Base-by-base conservation (phyloP, 2,797 vertebrate genomes). In the Brotula barbata region DNA sequence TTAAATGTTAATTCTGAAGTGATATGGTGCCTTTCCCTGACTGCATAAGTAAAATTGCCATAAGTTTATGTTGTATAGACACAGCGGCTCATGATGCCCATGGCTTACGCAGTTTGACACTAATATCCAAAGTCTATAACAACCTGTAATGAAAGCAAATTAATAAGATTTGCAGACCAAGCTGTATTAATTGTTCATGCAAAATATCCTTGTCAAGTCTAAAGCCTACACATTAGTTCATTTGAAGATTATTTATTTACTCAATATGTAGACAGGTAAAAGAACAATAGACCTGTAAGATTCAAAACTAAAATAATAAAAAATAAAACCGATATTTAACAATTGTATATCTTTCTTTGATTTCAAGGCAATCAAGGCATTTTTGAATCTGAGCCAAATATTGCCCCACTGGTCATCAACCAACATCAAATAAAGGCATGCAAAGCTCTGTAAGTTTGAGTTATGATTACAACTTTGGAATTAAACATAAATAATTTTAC, bases 11-110 rank as follows among this genome's bases (percentile, higher is more conserved):
- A 80, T 89, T 91, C 89, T 90, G 71, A 91, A 85, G 88, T 91
- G 85, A 91, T 85, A 84, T 82, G 80, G 90, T 92, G 91, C 91
- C 91, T 91, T 92, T 85, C 87, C 87, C 82, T 75, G 71, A 85
- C 78, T 84, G 82, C 70, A 68, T 67, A 75, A 73, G 77, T 80
- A 67, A 81, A 83, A 76, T 71, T 75, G 81, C 88, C 85, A 87
- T 85, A 86, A 87, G 84, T 86, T 87, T 82, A 77, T 70, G 83
- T 83, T 78, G 79, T 81, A 71, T 74, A 76, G 69, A 77, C 69
- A 80, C 55, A 16, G 58, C 25, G 79, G 64, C 56, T 84, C 48
- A 75, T 64, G 67, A 71, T 19, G 54, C 78, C 61, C 74, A 68
- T 51, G 54, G 85, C 82, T 84, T 82, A 34, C 3, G 56, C 77